Evolutionary conservation across 2,888 invertebrate species (phyloP).

Genomic region (Acleris cristana): DNA sequence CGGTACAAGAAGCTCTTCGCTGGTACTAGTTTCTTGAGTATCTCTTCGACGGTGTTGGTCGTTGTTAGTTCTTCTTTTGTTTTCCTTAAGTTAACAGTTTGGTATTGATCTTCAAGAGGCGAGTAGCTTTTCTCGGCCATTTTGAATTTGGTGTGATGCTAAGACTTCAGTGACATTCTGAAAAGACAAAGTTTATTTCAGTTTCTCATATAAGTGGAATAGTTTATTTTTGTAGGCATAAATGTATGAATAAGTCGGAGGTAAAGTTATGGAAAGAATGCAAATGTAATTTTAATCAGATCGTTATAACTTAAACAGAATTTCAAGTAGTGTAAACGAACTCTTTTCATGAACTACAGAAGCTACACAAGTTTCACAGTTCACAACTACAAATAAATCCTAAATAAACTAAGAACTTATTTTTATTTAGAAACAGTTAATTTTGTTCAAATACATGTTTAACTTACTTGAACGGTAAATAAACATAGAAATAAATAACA

Average conservation of each 20-base stretch:
- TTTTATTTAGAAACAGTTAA: too few species aligned
- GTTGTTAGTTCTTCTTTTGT: slow-evolving; percentile 47
- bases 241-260: not conserved
- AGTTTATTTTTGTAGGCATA: not conserved
- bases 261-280: too few species aligned
- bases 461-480: too few species aligned
- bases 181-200: not conserved
- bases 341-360: too few species aligned
- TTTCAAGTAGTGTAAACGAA: too few species aligned
- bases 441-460: too few species aligned
- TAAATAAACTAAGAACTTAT: too few species aligned
- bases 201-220: not conserved
- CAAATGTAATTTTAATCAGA: too few species aligned
- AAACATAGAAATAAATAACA: too few species aligned
- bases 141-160: not conserved
- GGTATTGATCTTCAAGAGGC: slow-evolving; percentile 65
- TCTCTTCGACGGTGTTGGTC: slow-evolving; percentile 66
- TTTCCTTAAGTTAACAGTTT: slow-evolving; percentile 63
- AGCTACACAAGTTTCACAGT: too few species aligned
- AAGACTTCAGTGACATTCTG: not conserved
- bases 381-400: too few species aligned
- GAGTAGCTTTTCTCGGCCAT: slow-evolving; percentile 30
- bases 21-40: slow-evolving; percentile 68
- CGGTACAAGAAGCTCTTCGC: slow-evolving; percentile 78
- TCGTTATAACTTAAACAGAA: too few species aligned